phyloP scores from a whole-genome alignment of 2,888 invertebrate species.

The Cephus rjabovi region DNA sequence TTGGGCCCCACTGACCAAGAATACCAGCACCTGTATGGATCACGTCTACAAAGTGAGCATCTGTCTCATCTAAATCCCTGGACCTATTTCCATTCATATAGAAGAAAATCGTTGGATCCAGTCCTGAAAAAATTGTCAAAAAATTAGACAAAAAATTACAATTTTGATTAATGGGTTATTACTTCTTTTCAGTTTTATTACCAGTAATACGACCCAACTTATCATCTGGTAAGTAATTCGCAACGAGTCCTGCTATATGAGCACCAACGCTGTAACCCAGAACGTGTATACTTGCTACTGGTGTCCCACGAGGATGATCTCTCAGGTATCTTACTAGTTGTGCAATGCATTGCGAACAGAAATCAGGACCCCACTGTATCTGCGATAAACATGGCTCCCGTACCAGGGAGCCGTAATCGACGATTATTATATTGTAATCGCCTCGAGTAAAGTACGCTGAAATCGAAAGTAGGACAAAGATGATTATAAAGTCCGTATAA shows the following conservation, averaged over 20 bases:
- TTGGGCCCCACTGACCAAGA: conserved; percentile 90
- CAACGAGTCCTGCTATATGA: conserved; percentile 85
- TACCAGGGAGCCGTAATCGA: conserved; percentile 84
- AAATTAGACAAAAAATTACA: not conserved
- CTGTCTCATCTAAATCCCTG: conserved; percentile 81
- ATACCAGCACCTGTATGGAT: conserved; percentile 90
- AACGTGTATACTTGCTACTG: conserved; percentile 81
- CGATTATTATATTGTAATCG: conserved; percentile 87
- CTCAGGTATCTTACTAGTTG: conserved; percentile 84
- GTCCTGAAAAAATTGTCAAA: conserved; percentile 67
- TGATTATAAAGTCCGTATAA: not conserved
- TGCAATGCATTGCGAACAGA: conserved; percentile 77
- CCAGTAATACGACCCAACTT: conserved; percentile 88
- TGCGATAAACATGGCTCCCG: conserved; percentile 87
- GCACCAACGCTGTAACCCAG: conserved; percentile 91
- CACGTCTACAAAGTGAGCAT: conserved; percentile 86
- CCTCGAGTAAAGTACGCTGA: conserved; percentile 82
- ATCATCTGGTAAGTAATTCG: conserved; percentile 81
- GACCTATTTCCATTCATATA: conserved; percentile 87
- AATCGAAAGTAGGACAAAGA: conserved; percentile 24
- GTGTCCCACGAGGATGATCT: conserved; percentile 81
- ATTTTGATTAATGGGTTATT: not conserved
- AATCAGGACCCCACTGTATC: conserved; percentile 69
- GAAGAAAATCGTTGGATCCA: conserved; percentile 87
- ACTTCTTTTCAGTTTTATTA: conserved; percentile 38